phyloP scores from a whole-genome alignment of 2,797 vertebrate genomes.

The Pseudochaenichthys georgianus region DNA sequence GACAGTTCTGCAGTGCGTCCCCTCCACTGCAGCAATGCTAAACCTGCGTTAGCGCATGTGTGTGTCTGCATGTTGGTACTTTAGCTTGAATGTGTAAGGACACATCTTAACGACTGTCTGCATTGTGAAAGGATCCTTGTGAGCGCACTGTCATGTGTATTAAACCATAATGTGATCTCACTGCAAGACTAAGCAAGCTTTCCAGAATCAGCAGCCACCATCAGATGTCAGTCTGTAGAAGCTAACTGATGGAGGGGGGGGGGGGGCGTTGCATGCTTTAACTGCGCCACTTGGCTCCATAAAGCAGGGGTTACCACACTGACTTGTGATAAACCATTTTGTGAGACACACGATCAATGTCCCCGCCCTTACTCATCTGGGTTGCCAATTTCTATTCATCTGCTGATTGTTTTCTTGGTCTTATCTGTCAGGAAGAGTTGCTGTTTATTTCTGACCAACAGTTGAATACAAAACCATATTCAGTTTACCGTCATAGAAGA shows the following conservation, averaged over 20 bases:
- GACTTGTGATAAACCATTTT: neutral
- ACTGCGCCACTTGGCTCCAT: too few relatives aligned
- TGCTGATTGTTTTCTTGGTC: neutral
- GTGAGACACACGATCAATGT: neutral
- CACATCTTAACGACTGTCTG: neutral
- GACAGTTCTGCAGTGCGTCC: constrained; percentile 62
- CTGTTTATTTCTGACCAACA: neutral
- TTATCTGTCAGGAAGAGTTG: neutral
- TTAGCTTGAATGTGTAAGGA: neutral
- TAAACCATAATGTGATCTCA: neutral
- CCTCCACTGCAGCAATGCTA: constrained; percentile 44
- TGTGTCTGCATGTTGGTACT: constrained; percentile 8
- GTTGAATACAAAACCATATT: neutral
- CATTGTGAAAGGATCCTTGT: neutral
- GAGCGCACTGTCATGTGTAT: neutral
- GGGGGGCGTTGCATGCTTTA: too few relatives aligned
- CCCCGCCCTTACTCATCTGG: neutral
- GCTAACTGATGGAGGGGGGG: too few relatives aligned
- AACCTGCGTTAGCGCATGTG: constrained; percentile 17
- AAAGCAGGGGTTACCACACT: neutral
- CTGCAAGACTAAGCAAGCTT: too few relatives aligned
- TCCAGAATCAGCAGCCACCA: neutral
- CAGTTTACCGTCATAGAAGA: too few relatives aligned
- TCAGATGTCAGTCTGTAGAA: neutral
- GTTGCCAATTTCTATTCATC: neutral